Base-by-base conservation (phyloP, 92 coral and sea anemone genomes). In the Palythoa grandiflora region DNA sequence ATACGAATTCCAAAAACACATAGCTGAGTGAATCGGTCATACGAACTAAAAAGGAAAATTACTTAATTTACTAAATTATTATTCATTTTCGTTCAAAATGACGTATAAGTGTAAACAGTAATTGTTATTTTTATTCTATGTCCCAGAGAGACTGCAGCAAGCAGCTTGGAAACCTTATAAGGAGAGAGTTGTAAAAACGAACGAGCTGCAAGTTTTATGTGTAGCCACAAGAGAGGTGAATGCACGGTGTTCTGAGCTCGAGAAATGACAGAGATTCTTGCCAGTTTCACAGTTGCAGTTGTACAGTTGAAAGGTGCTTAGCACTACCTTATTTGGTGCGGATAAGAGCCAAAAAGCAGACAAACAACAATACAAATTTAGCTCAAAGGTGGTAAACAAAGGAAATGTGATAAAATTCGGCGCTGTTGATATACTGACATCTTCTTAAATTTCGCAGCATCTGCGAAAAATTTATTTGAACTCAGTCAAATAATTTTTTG, bases 321-420 rank as follows among this genome's bases (percentile, higher is more conserved):
- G 55, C 20, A 50, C 20, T 20, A 81, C 86, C 86, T 65, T 65
- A 81, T 81, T 47, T 65, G 86, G 86, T 80, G 13, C 20, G 55
- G 9, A 36, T 17, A 9, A 68, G 55, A 44, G 53, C 44, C 61
- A 66, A 66, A 38, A 53, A n/a, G 21, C 60, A 7, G 17, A 81
- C 75, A 81, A 63, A 81, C 52, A 60, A 79, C 54, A 65, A 21
- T 44, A 51, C 55, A 38, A 44, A 81, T 71, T 81, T 39, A 40
- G 85, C 60, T 80, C 57, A 47, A 65, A 80, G 47, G 6, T 12
- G 55, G 75, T 81, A 47, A 81, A 81, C 86, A 81, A 81, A 81
- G 19, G 19, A 21, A 59, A 15, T 57, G 1, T 8, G 11, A 13
- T 38, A 40, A 44, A 81, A n/a, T 0, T 61, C 17, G 1, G 7